These are phyloP conservation scores for Xiphophorus hellerii DNA, from an alignment of 2,113 vertebrate species.

Conservation along the genomic window DNA sequence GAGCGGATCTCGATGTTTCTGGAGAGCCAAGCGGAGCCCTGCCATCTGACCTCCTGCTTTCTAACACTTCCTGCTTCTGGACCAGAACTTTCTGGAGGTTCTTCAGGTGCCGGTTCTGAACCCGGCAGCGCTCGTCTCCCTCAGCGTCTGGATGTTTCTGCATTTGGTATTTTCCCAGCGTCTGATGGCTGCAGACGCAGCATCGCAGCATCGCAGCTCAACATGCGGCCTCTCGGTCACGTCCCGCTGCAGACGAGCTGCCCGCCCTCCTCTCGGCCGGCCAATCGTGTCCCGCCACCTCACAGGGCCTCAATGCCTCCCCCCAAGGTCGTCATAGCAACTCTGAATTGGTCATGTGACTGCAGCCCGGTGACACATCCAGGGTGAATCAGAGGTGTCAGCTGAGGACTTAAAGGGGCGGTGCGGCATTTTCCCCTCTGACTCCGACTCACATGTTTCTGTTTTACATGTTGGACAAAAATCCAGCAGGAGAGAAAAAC, in stretches of 20 bases:
- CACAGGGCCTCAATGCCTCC: constrained; percentile 15
- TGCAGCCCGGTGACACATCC: constrained; percentile 19
- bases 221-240: constrained; percentile 58
- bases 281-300: constrained; percentile 68
- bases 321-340: constrained; percentile 54
- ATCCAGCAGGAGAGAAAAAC: not conserved
- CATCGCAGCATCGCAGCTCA: not conserved
- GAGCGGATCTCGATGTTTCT: too few relatives aligned
- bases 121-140: too few relatives aligned
- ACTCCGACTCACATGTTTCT: not conserved
- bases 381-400: not conserved
- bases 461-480: not conserved
- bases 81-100: too few relatives aligned
- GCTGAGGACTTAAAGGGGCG: constrained; percentile 42
- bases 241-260: constrained; percentile 79
- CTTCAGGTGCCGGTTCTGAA: too few relatives aligned
- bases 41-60: too few relatives aligned
- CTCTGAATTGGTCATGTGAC: constrained; percentile 59
- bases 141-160: too few relatives aligned
- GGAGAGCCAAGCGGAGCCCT: too few relatives aligned
- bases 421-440: not conserved
- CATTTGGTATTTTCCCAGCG: too few relatives aligned
- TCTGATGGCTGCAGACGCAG: not conserved
- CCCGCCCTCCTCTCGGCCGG: constrained; percentile 53
- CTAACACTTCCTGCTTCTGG: too few relatives aligned